A percentile compares a stretch with the other conserved stretches of the same genome.
phyloP scores from a whole-genome alignment of 92 coral and sea anemone species.

The Siderastrea radians region DNA sequence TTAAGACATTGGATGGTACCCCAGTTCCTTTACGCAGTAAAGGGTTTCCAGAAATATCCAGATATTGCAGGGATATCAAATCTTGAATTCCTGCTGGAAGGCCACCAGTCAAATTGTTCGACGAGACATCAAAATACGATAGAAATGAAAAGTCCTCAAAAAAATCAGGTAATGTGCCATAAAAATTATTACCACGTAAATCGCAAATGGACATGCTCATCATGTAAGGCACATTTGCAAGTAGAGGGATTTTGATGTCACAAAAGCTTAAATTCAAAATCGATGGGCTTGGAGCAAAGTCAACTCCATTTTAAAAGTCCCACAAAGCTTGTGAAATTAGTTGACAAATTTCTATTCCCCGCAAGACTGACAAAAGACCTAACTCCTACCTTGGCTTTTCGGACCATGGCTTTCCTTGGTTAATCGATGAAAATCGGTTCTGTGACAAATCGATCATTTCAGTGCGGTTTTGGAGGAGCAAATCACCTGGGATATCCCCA shows the following conservation, averaged over 20 bases:
- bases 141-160: slow-evolving; percentile 24
- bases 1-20: background rate
- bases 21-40: slow-evolving; percentile 34
- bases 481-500: slow-evolving; percentile 64
- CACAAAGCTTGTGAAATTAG: slow-evolving; percentile 38
- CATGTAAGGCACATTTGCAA: slow-evolving; percentile 42
- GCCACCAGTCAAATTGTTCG: slow-evolving; percentile 55
- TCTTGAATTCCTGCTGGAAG: slow-evolving; percentile 52
- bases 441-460: slow-evolving; percentile 44
- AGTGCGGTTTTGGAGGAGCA: background rate
- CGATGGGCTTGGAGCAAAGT: slow-evolving; percentile 15
- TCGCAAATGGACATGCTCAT: slow-evolving; percentile 26
- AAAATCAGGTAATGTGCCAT: slow-evolving; percentile 48
- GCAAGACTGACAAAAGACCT: slow-evolving; percentile 31
- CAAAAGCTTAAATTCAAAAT: slow-evolving; percentile 64
- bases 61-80: slow-evolving; percentile 44
- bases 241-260: slow-evolving; percentile 36
- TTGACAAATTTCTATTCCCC: slow-evolving; percentile 56
- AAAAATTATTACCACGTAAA: slow-evolving; percentile 59
- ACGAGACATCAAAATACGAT: slow-evolving; percentile 63
- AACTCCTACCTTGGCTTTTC: too few species aligned
- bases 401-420: slow-evolving; percentile 42
- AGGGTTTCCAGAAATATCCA: slow-evolving; percentile 80
- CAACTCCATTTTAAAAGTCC: slow-evolving; percentile 11
- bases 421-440: slow-evolving; percentile 40